These are phyloP conservation scores for Venustoraphidia nigricollis DNA, from an alignment of 2,888 invertebrate species.

Conservation along the genomic window DNA sequence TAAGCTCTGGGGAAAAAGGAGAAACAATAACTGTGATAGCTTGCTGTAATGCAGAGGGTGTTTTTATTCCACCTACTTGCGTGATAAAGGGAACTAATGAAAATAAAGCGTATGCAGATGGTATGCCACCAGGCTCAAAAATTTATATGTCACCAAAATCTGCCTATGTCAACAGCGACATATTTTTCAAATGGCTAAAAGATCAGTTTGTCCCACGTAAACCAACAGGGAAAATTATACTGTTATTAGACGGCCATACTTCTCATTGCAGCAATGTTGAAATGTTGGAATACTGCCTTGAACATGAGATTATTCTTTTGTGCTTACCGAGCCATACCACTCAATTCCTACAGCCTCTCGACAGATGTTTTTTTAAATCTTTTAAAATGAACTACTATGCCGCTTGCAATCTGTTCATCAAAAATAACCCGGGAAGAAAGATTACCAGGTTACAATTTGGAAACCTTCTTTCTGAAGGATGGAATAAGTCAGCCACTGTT, in stretches of 20 bases:
- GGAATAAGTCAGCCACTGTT: slow-evolving; percentile 12
- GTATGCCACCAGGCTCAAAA: too few relatives aligned
- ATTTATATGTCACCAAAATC: too few relatives aligned
- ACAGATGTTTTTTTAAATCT: slow-evolving; percentile 8
- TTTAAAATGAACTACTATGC: slow-evolving; percentile 7
- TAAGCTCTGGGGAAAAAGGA: too few relatives aligned
- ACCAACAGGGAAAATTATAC: slow-evolving; percentile 6
- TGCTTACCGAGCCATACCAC: slow-evolving; percentile 11
- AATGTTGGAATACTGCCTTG: slow-evolving; percentile 6
- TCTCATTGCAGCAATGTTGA: slow-evolving; percentile 8
- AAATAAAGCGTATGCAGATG: too few relatives aligned
- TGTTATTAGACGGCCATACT: slow-evolving; percentile 10
- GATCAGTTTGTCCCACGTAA: slow-evolving; percentile 8
- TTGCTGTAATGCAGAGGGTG: too few relatives aligned
- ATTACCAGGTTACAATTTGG: slow-evolving; percentile 11
- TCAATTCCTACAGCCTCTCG: slow-evolving; percentile 10
- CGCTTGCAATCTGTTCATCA: slow-evolving; percentile 7
- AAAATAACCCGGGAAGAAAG: slow-evolving; percentile 7
- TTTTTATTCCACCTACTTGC: too few relatives aligned
- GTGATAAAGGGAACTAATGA: too few relatives aligned
- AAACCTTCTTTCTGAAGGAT: slow-evolving; percentile 9
- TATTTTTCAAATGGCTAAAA: slow-evolving; percentile 5
- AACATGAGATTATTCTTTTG: slow-evolving; percentile 8
- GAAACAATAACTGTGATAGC: too few relatives aligned
- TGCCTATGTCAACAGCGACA: too few relatives aligned